These are phyloP conservation scores for Ennomos fuscantarius DNA, from an alignment of 2,888 invertebrate genomes.

Conservation along the genomic window DNA sequence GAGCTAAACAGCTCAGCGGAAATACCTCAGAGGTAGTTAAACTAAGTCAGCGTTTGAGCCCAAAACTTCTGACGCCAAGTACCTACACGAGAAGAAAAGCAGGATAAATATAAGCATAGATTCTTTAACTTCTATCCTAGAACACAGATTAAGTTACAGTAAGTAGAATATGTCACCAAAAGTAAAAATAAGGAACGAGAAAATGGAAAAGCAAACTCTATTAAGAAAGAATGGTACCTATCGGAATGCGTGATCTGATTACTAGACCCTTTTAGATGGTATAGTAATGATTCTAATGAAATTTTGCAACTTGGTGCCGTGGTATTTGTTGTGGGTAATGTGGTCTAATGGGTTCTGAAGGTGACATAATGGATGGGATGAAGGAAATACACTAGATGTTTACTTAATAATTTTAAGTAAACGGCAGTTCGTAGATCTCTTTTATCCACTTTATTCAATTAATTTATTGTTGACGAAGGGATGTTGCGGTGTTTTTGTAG, in stretches of 20 bases:
- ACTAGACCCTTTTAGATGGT: slow-evolving; percentile 60
- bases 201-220: slow-evolving; percentile 55
- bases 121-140: slow-evolving; percentile 16
- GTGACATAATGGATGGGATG: neutral
- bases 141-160: slow-evolving; percentile 12
- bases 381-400: no score
- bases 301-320: slow-evolving; percentile 57
- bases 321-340: neutral
- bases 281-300: slow-evolving; percentile 49
- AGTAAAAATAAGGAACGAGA: slow-evolving; percentile 43
- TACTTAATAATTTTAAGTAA: no score
- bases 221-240: slow-evolving; percentile 55
- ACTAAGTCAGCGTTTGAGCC: no score
- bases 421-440: no score
- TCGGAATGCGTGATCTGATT: slow-evolving; percentile 58
- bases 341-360: slow-evolving; percentile 1
- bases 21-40: no score
- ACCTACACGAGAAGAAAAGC: slow-evolving; percentile 9
- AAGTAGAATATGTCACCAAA: slow-evolving; percentile 5
- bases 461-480: no score
- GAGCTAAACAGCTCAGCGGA: no score
- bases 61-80: neutral
- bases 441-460: no score
- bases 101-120: slow-evolving; percentile 6
- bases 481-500: no score